Base-by-base conservation (phyloP, 2,113 vertebrate species). In the Chaetops frenatus region DNA sequence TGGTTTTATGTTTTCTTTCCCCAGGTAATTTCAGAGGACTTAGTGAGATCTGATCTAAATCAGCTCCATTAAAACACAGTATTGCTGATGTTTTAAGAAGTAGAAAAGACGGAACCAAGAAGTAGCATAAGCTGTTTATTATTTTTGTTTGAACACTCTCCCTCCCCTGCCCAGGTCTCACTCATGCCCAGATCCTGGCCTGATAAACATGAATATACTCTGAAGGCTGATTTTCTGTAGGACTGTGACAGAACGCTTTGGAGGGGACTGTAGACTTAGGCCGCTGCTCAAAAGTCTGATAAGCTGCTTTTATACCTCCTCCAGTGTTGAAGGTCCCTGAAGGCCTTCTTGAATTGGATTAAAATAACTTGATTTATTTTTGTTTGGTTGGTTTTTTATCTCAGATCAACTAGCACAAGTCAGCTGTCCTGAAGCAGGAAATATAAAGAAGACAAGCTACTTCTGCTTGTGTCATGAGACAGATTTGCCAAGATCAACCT, bases 251-350 rank as follows among this genome's bases (percentile, higher is more conserved):
- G 66, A 31, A 65, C 0, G 0, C 14, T 90, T 83, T 4, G 6
- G 20, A 16, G 13, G 8, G 20, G 24, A 50, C 38, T 17, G 15
- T 3, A 31, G 31, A 66, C 22, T 54, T 47, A 54, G 38, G 21
- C 5, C 12, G 70, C 36, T 40, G 18, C 42, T 57, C 57, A 79
- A 45, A 65, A 64, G 28, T 48, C 28, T 20, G 35, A 47, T 29
- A 58, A 86, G 22, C 6, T 64, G 29, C 3, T 94, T 87, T 73
- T 60, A 53, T 11, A 76, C 28, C 25, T 33, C 5, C 27, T 61
- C 33, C 58, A 62, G 36, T 2, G 1, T 1, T 47, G 40, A 86
- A 80, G 27, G 54, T 29, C 56, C 19, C 54, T 0, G 0, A 64
- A 24, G 40, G n/a, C 24, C 6, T 53, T 73, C 45, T 48, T 40